These are phyloP conservation scores for Trinectes maculatus DNA, from an alignment of 2,113 vertebrate genomes.

Conservation along the genomic window DNA sequence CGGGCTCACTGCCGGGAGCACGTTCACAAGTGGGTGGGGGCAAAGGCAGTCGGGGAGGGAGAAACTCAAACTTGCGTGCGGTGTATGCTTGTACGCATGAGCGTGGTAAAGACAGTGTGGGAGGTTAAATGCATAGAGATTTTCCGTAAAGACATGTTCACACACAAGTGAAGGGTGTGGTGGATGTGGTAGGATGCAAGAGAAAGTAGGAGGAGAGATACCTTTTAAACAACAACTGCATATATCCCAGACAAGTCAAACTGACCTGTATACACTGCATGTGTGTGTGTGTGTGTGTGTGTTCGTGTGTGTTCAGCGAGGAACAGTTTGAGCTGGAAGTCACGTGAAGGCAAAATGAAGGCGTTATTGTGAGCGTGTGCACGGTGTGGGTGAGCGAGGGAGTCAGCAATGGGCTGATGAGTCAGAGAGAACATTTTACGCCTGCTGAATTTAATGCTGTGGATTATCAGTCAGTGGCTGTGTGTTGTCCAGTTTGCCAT, in stretches of 20 bases:
- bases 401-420: neutral
- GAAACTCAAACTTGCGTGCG: neutral
- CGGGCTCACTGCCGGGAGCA: slow-evolving; percentile 50
- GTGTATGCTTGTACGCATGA: neutral
- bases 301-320: neutral
- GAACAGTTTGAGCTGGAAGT: neutral
- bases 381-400: neutral
- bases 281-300: neutral
- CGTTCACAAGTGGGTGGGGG: slow-evolving; percentile 45
- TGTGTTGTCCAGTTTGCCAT: neutral
- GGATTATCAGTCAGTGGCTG: neutral
- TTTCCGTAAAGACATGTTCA: slow-evolving; percentile 57
- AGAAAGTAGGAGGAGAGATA: slow-evolving; percentile 56
- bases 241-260: slow-evolving; percentile 32
- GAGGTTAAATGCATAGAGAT: slow-evolving; percentile 42
- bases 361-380: slow-evolving; percentile 5
- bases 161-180: slow-evolving; percentile 57
- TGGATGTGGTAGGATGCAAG: slow-evolving; percentile 48
- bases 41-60: slow-evolving; percentile 29
- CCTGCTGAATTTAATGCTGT: neutral
- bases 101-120: slow-evolving; percentile 36
- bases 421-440: neutral
- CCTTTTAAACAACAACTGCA: slow-evolving; percentile 40
- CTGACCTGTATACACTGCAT: neutral
- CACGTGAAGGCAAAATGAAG: neutral